A percentile compares a stretch with the other conserved stretches of the same genome.
Conservation (phyloP, 1,140 invertebrate species). For the Heliconius hewitsoni region DNA sequence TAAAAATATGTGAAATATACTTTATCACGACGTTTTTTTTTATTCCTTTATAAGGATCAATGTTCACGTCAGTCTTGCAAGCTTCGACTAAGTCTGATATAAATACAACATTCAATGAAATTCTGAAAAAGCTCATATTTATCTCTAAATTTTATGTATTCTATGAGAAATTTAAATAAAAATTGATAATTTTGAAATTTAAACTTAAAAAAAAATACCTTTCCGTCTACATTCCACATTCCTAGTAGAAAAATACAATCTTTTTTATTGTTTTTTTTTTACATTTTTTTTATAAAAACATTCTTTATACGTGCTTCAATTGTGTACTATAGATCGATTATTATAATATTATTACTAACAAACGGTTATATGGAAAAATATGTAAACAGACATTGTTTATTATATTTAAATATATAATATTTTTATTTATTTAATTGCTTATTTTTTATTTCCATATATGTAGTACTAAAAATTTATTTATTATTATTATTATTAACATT, state of each 20-base stretch:
- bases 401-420: neutral
- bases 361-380: conserved; percentile 36
- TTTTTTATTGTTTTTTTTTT: conserved; percentile 21
- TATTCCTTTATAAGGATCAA: conserved; percentile 66
- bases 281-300: conserved; percentile 32
- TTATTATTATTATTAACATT: conserved; percentile 43
- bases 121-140: conserved; percentile 34
- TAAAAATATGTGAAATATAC: conserved; percentile 65
- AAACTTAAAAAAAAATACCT: neutral
- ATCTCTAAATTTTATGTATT: conserved; percentile 24
- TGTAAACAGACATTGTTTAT: conserved; percentile 35
- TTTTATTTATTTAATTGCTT: conserved; percentile 35
- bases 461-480: conserved; percentile 20
- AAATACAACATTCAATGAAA: conserved; percentile 30
- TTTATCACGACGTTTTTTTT: conserved; percentile 56
- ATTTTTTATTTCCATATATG: conserved; percentile 36
- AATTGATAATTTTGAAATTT: conserved; percentile 3
- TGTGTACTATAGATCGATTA: conserved; percentile 28
- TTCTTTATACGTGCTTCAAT: conserved; percentile 29
- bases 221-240: conserved; percentile 29
- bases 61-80: conserved; percentile 70
- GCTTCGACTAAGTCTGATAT: conserved; percentile 59
- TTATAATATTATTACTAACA: conserved; percentile 25
- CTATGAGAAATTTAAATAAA: conserved; percentile 2
- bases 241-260: conserved; percentile 46